Base-by-base conservation (phyloP, 2,888 invertebrate genomes). In the Dynastes hyllus region DNA sequence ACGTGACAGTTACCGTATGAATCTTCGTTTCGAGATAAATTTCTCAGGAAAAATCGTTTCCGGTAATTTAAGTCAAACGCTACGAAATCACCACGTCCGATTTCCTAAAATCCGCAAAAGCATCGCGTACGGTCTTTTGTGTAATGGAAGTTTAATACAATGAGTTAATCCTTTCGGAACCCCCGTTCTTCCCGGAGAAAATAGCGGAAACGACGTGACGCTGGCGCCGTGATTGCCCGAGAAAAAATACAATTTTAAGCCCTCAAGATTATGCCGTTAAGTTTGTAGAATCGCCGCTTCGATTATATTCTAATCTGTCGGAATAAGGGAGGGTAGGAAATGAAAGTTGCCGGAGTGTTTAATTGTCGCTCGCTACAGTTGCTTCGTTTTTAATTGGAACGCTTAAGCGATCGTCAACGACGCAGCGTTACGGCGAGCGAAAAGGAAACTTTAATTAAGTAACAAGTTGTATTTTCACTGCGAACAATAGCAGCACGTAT, bases 241-340 rank as follows among this genome's bases (percentile, higher is more conserved):
- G 66, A 76, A 75, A 78, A 79, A 79, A 79, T 67, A 66, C 67
- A 67, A 45, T 58, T 58, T 70, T 76, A 79, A 79, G 69, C 79
- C 32, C 45, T 77, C 71, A 51, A 67, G 77, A 77, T 77, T 77
- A 67, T 50, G 53, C 77, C 66, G 73, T 79, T 79, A 77, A 79
- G 77, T 79, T 77, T 63, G 73, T 37, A 37, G 73, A 79, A 79
- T 79, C 70, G 71, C 51, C 32, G 76, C 71, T 77, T 79, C 79
- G 77, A 79, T 79, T 79, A 79, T 77, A 66, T 79, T 77, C 73
- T 79, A 79, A 79, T 79, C 79, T 79, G 65, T 45, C 66, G 73
- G 75, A 75, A 66, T 70, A 53, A 16, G 67, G 13, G 37, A 65
- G 65, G 75, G 66, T 58, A 55, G 75, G 67, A 76, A 76, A 76